Percentiles rank a stretch among this genome's conserved stretches.
Conservation (phyloP, 30 jellyfish, hydroid and myxozoan species). For the Hydra vulgaris region DNA sequence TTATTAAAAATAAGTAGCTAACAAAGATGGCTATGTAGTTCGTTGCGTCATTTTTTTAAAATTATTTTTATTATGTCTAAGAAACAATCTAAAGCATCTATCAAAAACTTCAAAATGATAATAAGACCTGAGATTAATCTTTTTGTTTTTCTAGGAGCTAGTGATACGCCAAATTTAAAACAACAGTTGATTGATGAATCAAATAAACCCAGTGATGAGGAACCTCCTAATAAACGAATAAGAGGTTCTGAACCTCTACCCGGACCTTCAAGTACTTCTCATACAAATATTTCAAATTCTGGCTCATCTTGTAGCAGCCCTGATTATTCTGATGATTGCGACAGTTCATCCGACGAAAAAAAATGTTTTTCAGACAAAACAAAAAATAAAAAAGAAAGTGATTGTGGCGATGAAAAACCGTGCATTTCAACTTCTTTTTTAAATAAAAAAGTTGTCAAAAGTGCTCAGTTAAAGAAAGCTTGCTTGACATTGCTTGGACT, state of each 20-base stretch:
- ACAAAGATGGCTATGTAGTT: too few species aligned
- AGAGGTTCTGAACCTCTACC: not conserved
- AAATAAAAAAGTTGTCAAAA: not conserved
- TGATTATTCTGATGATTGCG: not conserved
- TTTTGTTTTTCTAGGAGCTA: not conserved
- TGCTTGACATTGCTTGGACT: not conserved
- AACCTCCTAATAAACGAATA: not conserved
- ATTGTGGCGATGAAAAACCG: not conserved
- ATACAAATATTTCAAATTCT: not conserved
- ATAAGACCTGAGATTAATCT: not conserved
- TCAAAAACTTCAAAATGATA: not conserved
- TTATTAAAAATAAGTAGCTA: too few species aligned
- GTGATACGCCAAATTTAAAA: not conserved
- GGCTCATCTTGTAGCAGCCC: not conserved
- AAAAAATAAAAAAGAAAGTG: not conserved
- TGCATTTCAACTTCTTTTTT: not conserved
- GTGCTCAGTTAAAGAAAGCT: not conserved
- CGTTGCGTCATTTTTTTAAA: too few species aligned
- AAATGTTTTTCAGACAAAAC: not conserved
- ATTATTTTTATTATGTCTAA: too few species aligned
- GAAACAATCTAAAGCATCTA: too few species aligned
- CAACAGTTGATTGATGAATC: not conserved
- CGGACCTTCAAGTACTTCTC: not conserved
- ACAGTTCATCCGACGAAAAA: not conserved
- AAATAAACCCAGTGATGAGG: not conserved